Conservation (phyloP, 2,113 vertebrate species). For the Pungitius pungitius region DNA sequence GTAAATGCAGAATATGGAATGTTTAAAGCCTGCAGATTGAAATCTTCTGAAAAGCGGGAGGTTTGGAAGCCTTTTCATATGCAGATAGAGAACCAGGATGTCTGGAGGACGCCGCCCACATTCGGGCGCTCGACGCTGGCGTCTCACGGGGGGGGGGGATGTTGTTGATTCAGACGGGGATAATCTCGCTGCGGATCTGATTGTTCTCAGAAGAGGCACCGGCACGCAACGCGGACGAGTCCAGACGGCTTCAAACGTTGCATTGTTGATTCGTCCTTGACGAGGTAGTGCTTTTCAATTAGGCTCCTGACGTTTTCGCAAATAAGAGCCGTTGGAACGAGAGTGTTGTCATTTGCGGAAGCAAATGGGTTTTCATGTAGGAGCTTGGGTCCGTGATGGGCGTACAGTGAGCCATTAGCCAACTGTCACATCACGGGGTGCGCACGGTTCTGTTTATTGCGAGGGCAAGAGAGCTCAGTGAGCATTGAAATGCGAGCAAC, state of each 20-base stretch:
- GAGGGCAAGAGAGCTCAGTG: slow-evolving; percentile 12
- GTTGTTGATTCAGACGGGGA: slow-evolving; percentile 12
- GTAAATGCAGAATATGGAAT: slow-evolving; percentile 25
- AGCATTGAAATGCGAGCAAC: slow-evolving; percentile 27
- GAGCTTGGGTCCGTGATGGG: slow-evolving; percentile 29
- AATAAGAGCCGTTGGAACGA: slow-evolving; percentile 40
- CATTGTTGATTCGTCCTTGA: slow-evolving; percentile 53
- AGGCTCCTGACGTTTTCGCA: slow-evolving; percentile 29
- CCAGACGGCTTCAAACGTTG: slow-evolving; percentile 37
- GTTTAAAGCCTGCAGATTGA: not conserved
- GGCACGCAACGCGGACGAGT: slow-evolving; percentile 8
- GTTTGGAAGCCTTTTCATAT: slow-evolving; percentile 17
- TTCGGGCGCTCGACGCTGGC: not conserved
- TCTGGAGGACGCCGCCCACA: slow-evolving; percentile 19
- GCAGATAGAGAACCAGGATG: slow-evolving; percentile 1
- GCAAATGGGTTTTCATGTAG: slow-evolving; percentile 52
- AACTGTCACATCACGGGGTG: slow-evolving; percentile 62
- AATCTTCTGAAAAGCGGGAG: not conserved
- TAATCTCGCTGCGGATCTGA: slow-evolving; percentile 14
- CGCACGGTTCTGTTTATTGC: slow-evolving; percentile 37
- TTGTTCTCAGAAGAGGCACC: slow-evolving; percentile 12
- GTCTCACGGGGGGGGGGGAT: slow-evolving; percentile 20
- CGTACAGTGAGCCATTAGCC: slow-evolving; percentile 62
- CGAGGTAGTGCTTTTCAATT: slow-evolving; percentile 42
- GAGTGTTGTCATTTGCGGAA: slow-evolving; percentile 49